phyloP scores from a whole-genome alignment of 2,797 vertebrate species.

The Pseudochirops corinnae region DNA sequence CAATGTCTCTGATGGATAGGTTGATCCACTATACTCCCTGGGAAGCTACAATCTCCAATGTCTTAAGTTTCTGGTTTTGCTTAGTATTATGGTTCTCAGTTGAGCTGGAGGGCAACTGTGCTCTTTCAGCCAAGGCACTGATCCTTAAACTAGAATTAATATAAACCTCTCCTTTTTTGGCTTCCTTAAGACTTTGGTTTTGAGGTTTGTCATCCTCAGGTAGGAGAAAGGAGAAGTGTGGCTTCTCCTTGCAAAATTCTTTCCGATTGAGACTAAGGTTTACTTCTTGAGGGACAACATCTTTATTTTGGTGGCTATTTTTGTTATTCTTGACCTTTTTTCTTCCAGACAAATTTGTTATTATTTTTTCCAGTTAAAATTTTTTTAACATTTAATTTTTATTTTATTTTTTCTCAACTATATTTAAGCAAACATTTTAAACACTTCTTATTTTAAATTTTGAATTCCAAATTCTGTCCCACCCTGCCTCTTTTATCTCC shows the following conservation, averaged over 20 bases:
- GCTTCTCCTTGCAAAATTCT: not conserved
- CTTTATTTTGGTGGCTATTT: not conserved
- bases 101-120: too few relatives aligned
- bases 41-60: not conserved
- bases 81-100: not conserved
- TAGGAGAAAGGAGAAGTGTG: not conserved
- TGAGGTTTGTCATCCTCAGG: not conserved
- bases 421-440: not conserved
- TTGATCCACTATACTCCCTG: not conserved
- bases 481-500: too few relatives aligned
- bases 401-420: not conserved
- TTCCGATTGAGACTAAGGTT: not conserved
- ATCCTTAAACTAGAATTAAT: not conserved
- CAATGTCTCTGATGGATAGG: not conserved
- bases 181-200: not conserved
- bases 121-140: not conserved
- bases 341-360: too few relatives aligned
- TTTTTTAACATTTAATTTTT: not conserved
- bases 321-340: too few relatives aligned
- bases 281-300: not conserved
- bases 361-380: not conserved
- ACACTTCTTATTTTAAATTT: not conserved
- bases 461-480: not conserved
- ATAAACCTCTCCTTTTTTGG: not conserved
- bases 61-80: not conserved